Evolutionary conservation across 1,140 invertebrate genomes (phyloP).

Genomic region (Cydia amplana): DNA sequence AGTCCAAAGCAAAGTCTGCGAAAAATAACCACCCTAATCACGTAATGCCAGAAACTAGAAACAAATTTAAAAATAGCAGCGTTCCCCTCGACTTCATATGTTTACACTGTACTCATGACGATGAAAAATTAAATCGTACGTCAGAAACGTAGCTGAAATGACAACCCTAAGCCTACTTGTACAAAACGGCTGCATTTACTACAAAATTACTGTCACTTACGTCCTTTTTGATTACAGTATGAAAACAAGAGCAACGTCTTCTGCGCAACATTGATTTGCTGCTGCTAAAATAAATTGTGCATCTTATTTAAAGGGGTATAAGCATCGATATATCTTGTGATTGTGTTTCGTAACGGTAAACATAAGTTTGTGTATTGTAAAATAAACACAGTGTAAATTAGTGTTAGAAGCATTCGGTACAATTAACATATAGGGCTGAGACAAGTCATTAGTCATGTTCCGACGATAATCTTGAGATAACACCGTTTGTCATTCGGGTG

Average conservation of each 20-base stretch:
- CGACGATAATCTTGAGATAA: slow-evolving; percentile 72
- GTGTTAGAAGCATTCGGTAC: slow-evolving; percentile 63
- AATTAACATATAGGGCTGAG: slow-evolving; percentile 70
- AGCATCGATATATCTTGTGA: neutral
- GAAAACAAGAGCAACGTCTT: slow-evolving; percentile 24
- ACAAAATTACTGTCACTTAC: neutral
- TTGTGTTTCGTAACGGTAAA: slow-evolving; percentile 17
- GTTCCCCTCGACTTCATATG: slow-evolving; percentile 48
- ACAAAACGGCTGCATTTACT: neutral
- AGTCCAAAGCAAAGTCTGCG: slow-evolving; percentile 10
- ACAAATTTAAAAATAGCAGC: slow-evolving; percentile 47
- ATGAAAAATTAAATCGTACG: slow-evolving; percentile 74
- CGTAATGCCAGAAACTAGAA: slow-evolving; percentile 42
- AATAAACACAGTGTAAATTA: slow-evolving; percentile 77
- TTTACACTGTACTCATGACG: slow-evolving; percentile 63
- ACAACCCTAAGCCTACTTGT: slow-evolving; percentile 53
- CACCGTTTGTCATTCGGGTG: slow-evolving; percentile 62
- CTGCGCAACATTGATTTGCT: neutral
- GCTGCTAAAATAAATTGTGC: neutral
- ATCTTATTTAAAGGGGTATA: neutral
- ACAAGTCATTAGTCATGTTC: slow-evolving; percentile 75
- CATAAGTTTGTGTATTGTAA: slow-evolving; percentile 52
- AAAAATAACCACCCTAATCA: slow-evolving; percentile 5
- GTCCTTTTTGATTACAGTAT: neutral
- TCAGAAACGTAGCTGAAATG: slow-evolving; percentile 63